Base-by-base conservation (phyloP, 1,140 invertebrate species). In the Drosophila malerkotliana region DNA sequence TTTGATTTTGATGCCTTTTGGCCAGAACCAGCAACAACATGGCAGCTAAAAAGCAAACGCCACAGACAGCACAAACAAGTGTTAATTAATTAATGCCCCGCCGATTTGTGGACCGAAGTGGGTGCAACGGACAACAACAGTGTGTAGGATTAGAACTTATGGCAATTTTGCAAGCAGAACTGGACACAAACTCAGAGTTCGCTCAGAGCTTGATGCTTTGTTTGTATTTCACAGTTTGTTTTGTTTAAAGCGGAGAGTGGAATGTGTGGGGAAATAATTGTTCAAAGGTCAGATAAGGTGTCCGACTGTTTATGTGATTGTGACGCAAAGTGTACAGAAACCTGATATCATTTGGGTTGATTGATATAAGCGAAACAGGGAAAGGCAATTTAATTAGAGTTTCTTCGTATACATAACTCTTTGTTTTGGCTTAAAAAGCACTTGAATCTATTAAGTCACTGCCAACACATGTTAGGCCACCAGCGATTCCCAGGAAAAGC, bases 51-150 rank as follows among this genome's bases (percentile, higher is more conserved):
- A 26, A 28, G 77, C 34, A 59, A 56, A 66, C 44, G 41, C 52
- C 47, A 21, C 21, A 21, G 21, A 21, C 21, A 21, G 21, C 21
- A 21, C 21, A 21, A 21, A 59, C 44, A 62, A 58, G 30, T 67
- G 61, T 82, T 71, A 85, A 78, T 85, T 85, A 85, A 85, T 87
- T 78, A 78, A 78, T 68, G 59, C 61, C 47, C 34, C 54, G 69
- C 55, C 79, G 30, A 69, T 59, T 81, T 77, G 59, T 51, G 47
- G 21, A 58, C 5, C 6, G 61, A 47, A 34, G 18, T 21, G 30
- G 24, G 52, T 26, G 21, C 24, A 14, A 3, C 18, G 15, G 14
- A 15, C 8, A 15, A 10, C n/a, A 18, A 37, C 26, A 48, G 41
- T 26, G 2, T 4, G 14, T 26, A 4, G 59, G 18, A 69, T 41